phyloP scores from a whole-genome alignment of 2,797 vertebrate genomes.

The Rhincodon typus region DNA sequence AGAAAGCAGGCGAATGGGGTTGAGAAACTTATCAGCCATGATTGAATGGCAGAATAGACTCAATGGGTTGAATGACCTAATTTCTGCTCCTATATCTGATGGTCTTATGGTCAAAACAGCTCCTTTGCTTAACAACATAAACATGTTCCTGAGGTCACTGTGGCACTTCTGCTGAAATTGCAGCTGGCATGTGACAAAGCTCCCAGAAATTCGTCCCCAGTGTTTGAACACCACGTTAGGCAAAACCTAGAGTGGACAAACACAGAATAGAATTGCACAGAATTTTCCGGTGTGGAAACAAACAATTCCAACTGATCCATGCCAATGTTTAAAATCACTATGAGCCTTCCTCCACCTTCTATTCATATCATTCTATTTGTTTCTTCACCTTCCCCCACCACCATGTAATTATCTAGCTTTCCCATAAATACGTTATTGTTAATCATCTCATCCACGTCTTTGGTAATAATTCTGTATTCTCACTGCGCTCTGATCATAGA shows the following conservation, averaged over 20 bases:
- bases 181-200: not conserved
- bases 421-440: not conserved
- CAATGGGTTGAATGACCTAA: no score
- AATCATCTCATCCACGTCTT: not conserved
- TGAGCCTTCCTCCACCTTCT: not conserved
- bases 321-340: not conserved
- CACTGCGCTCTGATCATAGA: not conserved
- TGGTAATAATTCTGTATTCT: not conserved
- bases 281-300: not conserved
- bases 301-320: not conserved
- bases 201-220: not conserved
- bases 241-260: not conserved
- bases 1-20: no score
- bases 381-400: not conserved
- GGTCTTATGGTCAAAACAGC: no score
- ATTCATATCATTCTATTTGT: not conserved
- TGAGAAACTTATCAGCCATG: no score
- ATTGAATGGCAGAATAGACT: no score
- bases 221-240: not conserved
- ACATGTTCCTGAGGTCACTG: not conserved
- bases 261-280: not conserved
- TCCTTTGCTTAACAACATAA: no score
- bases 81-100: no score
- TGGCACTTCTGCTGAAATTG: not conserved
- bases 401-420: not conserved